Base-by-base conservation (phyloP, 2,113 vertebrate species). In the Anhinga anhinga region DNA sequence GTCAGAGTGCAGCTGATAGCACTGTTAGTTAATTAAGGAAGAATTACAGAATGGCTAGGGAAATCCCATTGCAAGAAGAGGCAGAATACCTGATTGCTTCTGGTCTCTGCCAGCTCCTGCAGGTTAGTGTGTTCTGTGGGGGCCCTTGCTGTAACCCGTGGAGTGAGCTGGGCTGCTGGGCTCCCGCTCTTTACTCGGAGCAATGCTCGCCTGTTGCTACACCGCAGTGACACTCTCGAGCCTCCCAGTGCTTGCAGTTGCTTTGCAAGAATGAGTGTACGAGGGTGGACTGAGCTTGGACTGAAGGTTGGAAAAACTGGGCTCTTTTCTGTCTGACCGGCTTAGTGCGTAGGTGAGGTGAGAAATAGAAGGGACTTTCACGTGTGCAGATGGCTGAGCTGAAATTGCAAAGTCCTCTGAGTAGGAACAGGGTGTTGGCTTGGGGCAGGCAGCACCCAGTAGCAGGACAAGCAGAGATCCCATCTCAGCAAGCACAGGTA, bases 201-300 rank as follows among this genome's bases (percentile, higher is more conserved):
- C 13, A 2, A 5, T 0, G 13, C 26, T 26, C 2, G 2, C 20
- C 55, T 15, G 15, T 4, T 30, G 40, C 15, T 7, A 1, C 7
- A 1, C 45, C 17, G 2, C 52, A 4, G 9, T 7, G 8, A 26
- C 15, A 5, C 14, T 1, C 27, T 8, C 0, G 6, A 62, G 23
- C 42, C n/a, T 29, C 23, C 29, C 1, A 2, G 3, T 26, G 47
- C 26, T 11, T 14, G 11, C 21, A 2, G 2, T 15, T 6, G 2
- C 30, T 53, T 32, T 53, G 25, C 21, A 1, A 4, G 38, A 23
- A 30, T 38, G 12, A 55, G 13, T 1, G n/a, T 13, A 3, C 2
- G 38, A n/a, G 34, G 27, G 45, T 15, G 47, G 47, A 11, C 13
- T 30, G 53, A 30, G 52, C n/a, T n/a, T 9, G 42, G 42, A 4